Conservation (phyloP, 2,888 invertebrate species). For the Tiphia femorata region DNA sequence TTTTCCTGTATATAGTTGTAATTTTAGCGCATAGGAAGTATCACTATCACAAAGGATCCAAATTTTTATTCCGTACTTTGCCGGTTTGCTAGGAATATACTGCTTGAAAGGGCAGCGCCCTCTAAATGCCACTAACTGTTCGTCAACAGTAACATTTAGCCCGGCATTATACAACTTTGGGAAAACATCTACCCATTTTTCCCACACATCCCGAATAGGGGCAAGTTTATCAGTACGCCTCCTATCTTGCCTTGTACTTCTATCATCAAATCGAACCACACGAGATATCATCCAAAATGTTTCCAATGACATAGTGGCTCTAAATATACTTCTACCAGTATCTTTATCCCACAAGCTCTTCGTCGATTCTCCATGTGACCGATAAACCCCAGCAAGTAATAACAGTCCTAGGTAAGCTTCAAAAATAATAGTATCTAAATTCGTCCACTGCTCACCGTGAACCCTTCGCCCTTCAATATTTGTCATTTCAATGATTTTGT, state of each 20-base stretch:
- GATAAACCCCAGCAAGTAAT: constrained; percentile 5
- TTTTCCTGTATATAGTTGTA: constrained; percentile 15
- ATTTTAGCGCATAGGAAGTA: constrained; percentile 4
- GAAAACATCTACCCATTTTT: not conserved
- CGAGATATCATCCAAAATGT: not conserved
- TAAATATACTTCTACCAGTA: not conserved
- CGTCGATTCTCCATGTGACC: constrained; percentile 1
- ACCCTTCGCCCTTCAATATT: too few relatives aligned
- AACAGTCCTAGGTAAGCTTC: constrained; percentile 4
- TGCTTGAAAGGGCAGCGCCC: too few relatives aligned
- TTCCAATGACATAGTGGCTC: constrained; percentile 3
- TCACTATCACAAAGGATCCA: constrained; percentile 3
- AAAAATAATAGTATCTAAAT: too few relatives aligned
- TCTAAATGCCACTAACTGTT: too few relatives aligned
- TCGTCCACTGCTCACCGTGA: too few relatives aligned
- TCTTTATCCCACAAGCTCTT: constrained; percentile 5
- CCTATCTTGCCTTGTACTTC: not conserved
- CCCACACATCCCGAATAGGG: constrained; percentile 4
- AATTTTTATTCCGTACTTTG: too few relatives aligned
- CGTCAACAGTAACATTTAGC: too few relatives aligned
- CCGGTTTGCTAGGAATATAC: too few relatives aligned
- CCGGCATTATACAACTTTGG: too few relatives aligned
- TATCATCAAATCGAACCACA: constrained; percentile 13
- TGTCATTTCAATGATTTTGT: too few relatives aligned
- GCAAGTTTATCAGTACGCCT: constrained; percentile 1